Evolutionary conservation across 2,113 vertebrate species (phyloP).

Genomic region (Aix galericulata): DNA sequence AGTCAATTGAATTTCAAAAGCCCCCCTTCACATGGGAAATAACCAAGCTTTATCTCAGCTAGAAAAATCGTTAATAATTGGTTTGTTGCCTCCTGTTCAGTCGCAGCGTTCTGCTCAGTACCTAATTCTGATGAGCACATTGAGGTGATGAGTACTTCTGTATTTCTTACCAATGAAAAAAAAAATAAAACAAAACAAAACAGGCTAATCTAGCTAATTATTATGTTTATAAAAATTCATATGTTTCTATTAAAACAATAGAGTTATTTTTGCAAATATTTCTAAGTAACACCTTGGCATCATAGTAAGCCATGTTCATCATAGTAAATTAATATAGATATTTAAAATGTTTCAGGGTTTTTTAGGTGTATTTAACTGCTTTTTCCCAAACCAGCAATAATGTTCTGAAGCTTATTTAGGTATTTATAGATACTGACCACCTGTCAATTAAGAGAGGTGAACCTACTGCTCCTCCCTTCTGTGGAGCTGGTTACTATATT

Average conservation of each 20-base stretch:
- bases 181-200: background rate
- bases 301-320: accelerated
- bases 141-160: background rate
- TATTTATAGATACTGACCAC: accelerated
- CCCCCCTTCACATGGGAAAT: background rate
- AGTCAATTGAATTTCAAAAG: background rate
- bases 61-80: background rate
- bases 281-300: background rate
- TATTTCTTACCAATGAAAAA: background rate
- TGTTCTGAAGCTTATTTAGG: background rate
- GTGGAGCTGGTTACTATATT: background rate
- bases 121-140: background rate
- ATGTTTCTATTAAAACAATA: background rate
- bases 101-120: background rate
- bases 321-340: background rate
- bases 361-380: background rate
- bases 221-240: background rate
- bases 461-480: accelerated
- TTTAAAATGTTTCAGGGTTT: background rate
- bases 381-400: accelerated
- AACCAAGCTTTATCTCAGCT: background rate
- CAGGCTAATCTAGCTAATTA: background rate
- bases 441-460: no score
- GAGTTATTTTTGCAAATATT: accelerated
- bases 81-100: background rate